Percentiles rank a stretch among this genome's conserved stretches.
These are phyloP conservation scores for Neopelma chrysocephalum DNA, from an alignment of 2,797 vertebrate species.

Conservation along the genomic window DNA sequence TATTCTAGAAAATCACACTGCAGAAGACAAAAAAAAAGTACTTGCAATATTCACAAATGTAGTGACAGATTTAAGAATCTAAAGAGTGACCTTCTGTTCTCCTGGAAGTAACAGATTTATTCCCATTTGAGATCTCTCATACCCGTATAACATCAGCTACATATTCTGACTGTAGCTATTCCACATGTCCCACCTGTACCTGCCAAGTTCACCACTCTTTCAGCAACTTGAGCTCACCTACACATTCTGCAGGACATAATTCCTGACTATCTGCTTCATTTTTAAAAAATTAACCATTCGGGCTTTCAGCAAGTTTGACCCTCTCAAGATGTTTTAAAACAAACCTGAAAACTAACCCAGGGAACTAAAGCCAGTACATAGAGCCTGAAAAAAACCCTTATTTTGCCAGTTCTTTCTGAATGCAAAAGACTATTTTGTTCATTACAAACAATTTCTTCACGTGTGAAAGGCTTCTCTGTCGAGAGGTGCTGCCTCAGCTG, in stretches of 20 bases:
- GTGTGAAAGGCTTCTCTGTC: not conserved
- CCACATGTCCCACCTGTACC: rapidly evolving
- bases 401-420: not conserved
- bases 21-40: not conserved
- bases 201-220: not conserved
- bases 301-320: not conserved
- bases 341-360: not conserved
- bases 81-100: not conserved
- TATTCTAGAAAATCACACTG: not conserved
- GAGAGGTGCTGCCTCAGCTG: not conserved
- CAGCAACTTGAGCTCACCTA: not conserved
- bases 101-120: not conserved
- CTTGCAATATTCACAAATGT: not conserved
- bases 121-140: not conserved
- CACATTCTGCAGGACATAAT: not conserved
- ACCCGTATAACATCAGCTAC: not conserved
- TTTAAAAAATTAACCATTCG: not conserved
- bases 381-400: not conserved
- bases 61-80: not conserved
- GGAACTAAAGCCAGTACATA: not conserved
- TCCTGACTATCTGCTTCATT: not conserved
- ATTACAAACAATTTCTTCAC: not conserved
- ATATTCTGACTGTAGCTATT: not conserved
- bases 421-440: not conserved
- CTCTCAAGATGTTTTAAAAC: not conserved